Evolutionary conservation across 2,113 vertebrate genomes (phyloP).

Genomic region (Prionailurus viverrinus): DNA sequence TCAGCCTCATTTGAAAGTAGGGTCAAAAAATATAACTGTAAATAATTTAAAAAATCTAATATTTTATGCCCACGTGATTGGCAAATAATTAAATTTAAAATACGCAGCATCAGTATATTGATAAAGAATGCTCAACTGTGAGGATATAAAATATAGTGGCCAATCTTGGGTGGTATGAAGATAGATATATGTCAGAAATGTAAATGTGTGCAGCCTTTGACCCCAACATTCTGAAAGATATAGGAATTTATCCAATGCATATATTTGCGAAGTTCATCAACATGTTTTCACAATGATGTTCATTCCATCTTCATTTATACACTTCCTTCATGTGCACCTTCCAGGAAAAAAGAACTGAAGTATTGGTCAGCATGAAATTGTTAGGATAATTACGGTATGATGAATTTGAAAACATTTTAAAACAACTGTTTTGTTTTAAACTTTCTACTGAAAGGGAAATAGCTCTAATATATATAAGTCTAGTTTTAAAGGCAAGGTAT

Average conservation of each 20-base stretch:
- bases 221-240: not conserved
- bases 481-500: not conserved
- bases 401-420: not conserved
- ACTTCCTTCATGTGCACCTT: not conserved
- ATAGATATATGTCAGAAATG: not conserved
- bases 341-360: not conserved
- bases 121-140: not conserved
- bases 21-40: not conserved
- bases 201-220: not conserved
- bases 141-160: not conserved
- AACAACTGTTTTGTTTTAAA: not conserved
- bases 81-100: not conserved
- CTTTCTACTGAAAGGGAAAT: not conserved
- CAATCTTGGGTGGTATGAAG: not conserved
- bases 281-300: not conserved
- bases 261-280: not conserved
- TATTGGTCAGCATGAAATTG: not conserved
- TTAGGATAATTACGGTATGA: not conserved
- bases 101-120: not conserved
- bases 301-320: not conserved
- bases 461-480: not conserved
- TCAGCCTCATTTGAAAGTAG: constrained; percentile 8
- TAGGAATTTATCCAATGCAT: not conserved
- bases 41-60: not conserved
- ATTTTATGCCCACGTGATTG: not conserved